Conservation (phyloP, 2,113 vertebrate genomes). For the Pavo muticus region DNA sequence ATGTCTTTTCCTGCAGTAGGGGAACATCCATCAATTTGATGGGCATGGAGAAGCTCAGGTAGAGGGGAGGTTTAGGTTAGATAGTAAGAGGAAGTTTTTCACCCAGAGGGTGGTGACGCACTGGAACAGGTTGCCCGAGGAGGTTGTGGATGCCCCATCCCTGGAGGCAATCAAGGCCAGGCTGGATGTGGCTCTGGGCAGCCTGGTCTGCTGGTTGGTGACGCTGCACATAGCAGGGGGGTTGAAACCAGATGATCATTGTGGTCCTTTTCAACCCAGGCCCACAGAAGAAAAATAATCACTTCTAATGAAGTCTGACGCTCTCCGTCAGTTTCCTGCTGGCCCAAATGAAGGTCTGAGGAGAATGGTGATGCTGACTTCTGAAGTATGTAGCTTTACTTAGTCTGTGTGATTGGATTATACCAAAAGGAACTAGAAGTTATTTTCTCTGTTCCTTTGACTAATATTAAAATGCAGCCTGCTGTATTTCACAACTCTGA, state of each 20-base stretch:
- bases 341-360: background rate
- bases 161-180: too few relatives aligned
- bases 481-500: conserved; percentile 15
- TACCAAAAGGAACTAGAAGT: background rate
- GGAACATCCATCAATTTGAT: background rate
- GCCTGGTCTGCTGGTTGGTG: too few relatives aligned
- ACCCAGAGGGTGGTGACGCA: too few relatives aligned
- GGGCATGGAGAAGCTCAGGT: background rate
- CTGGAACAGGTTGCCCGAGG: too few relatives aligned
- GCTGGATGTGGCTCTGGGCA: too few relatives aligned
- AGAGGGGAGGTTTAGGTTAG: too few relatives aligned
- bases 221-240: too few relatives aligned
- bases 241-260: too few relatives aligned
- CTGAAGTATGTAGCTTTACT: background rate
- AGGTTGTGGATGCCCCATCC: too few relatives aligned
- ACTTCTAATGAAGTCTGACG: background rate
- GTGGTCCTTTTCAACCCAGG: too few relatives aligned
- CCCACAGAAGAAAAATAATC: background rate
- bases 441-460: conserved; percentile 6
- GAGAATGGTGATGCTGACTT: background rate
- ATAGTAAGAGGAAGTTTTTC: too few relatives aligned
- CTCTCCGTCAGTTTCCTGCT: background rate
- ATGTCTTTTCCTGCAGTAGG: background rate
- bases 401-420: background rate
- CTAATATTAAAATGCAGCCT: background rate